Evolutionary conservation across 2,113 vertebrate genomes (phyloP), one percentile per base, ranked within the genome.

Genomic region (Corythornis vintsioides): DNA sequence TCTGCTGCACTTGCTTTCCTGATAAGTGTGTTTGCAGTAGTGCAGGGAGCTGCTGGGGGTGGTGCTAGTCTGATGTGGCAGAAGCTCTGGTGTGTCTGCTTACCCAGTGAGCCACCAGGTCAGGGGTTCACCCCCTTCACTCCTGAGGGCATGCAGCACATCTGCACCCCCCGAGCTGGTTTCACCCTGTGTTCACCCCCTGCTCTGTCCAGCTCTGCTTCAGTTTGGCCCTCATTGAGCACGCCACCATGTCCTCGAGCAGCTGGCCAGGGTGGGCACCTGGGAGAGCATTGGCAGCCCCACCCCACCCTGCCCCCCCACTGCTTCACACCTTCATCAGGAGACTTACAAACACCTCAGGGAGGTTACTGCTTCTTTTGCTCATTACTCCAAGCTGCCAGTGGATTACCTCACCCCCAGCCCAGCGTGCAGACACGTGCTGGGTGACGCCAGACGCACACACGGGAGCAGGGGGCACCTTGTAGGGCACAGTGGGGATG

Each of bases 371-470:
- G 72, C 91, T 94, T 90, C 64, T 42, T 94, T 86, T 80, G 60
- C 90, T 86, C 82, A 53, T 90, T 83, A 80, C 29, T 74, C 76
- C 11, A 8, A 94, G 83, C 85, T 92, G 90, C 89, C 89, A 70
- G 70, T 88, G 67, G 9, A 89, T 95, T 95, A 95, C 95, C 94
- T 93, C 94, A 93, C 1, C 9, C 91, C 92, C 93, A 81, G 92
- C 94, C 79, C 92, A 56, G 94, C 86, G 52, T 4, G 63, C 33
- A 83, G 86, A 61, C 13, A 0, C n/a, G 82, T 67, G 13, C 50
- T 17, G 8, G 72, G 76, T 56, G 70, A 40, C 35, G 75, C 87
- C 2, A 2, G 86, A 22, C 4, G 79, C 3, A 0, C 50, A 11
- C 35, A 2, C 10, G 38, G 8, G 67, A 87, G 85, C 4, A 0